phyloP scores from a whole-genome alignment of 2,888 invertebrate species.

The Coelogynopora nodosa region DNA sequence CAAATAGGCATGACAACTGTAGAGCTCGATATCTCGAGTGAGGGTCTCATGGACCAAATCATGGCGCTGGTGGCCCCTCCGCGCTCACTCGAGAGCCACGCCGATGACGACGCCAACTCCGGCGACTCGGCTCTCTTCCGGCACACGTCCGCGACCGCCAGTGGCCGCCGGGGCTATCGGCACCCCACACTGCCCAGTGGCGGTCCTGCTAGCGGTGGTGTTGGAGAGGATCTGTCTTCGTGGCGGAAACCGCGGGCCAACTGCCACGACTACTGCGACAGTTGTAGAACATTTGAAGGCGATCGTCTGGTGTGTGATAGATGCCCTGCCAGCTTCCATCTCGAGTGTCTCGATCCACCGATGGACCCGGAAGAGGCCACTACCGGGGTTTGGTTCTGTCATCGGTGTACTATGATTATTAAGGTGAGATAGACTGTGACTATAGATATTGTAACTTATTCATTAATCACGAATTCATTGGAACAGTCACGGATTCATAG shows the following conservation, averaged over 20 bases:
- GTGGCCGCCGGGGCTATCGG: background rate
- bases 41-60: background rate
- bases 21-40: background rate
- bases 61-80: background rate
- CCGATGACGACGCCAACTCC: background rate
- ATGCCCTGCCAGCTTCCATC: slow-evolving; percentile 90
- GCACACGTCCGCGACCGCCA: background rate
- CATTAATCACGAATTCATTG: background rate
- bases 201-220: background rate
- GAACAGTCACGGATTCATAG: too few species aligned
- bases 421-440: too few species aligned
- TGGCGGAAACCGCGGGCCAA: slow-evolving; percentile 68
- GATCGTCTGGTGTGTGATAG: slow-evolving; percentile 90
- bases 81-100: background rate
- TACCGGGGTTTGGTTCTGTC: slow-evolving; percentile 83
- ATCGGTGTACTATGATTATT: slow-evolving; percentile 67
- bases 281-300: slow-evolving; percentile 82
- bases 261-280: slow-evolving; percentile 87
- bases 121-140: background rate
- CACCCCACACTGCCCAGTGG: background rate
- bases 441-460: too few species aligned
- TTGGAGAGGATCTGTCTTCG: background rate
- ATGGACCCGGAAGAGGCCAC: slow-evolving; percentile 83
- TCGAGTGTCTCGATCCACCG: slow-evolving; percentile 91
- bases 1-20: background rate